Evolutionary conservation across 2,797 vertebrate species (phyloP).

Genomic region (Australoheros facetus): DNA sequence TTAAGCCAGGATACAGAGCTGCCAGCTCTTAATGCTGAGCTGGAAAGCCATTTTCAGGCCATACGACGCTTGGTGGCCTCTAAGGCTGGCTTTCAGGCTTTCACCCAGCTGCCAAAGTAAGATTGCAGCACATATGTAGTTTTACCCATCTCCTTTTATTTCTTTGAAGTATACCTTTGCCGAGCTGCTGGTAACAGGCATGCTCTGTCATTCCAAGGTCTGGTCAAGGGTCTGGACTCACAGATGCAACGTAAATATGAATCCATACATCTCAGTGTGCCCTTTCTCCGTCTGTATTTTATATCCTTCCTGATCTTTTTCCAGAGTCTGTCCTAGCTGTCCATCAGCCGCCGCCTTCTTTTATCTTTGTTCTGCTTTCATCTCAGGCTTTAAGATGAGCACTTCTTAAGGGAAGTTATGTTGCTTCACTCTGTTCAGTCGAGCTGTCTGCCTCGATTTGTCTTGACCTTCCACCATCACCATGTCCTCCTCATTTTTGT

Average conservation of each 20-base stretch:
- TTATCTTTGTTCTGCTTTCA: slow-evolving; percentile 59
- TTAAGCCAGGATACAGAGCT: slow-evolving; percentile 93
- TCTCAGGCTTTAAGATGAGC: slow-evolving; percentile 46
- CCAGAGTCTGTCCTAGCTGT: slow-evolving; percentile 17
- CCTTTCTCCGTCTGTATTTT: slow-evolving; percentile 49
- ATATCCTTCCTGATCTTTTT: slow-evolving; percentile 34
- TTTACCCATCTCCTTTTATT: slow-evolving; percentile 17
- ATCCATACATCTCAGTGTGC: slow-evolving; percentile 81
- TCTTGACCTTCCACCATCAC: slow-evolving; percentile 29
- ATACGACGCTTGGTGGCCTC: slow-evolving; percentile 95
- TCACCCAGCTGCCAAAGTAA: slow-evolving; percentile 98
- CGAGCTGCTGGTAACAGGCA: slow-evolving; percentile 74
- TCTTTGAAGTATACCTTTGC: slow-evolving; percentile 29
- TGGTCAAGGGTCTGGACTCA: slow-evolving; percentile 82
- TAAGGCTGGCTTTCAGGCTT: slow-evolving; percentile 98
- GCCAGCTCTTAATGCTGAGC: slow-evolving; percentile 87
- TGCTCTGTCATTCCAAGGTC: slow-evolving; percentile 84
- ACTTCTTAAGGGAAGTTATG: slow-evolving; percentile 47
- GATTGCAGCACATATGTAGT: slow-evolving; percentile 26
- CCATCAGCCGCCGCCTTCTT: slow-evolving; percentile 33
- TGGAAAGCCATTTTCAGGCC: slow-evolving; percentile 98
- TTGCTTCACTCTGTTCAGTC: slow-evolving; percentile 32
- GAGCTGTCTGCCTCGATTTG: slow-evolving; percentile 48
- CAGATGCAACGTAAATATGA: slow-evolving; percentile 84
- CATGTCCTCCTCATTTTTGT: slow-evolving; percentile 21